Conservation (phyloP, 2,113 vertebrate genomes). For the Gymnorhina tibicen region DNA sequence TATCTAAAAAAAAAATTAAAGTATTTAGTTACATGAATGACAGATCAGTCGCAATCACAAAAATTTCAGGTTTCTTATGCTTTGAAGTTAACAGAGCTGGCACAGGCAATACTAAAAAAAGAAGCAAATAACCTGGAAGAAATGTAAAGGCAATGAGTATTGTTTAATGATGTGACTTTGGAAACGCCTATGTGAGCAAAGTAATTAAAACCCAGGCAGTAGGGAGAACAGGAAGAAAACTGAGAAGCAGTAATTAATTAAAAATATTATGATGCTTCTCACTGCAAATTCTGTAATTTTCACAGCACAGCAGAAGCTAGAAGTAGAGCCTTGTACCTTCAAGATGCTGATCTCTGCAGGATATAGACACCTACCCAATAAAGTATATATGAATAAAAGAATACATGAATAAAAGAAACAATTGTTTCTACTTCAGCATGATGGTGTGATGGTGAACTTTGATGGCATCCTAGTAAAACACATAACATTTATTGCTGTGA, state of each 20-base stretch:
- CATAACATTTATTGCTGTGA: slow-evolving; percentile 73
- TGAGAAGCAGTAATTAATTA: not conserved
- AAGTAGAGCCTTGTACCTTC: not conserved
- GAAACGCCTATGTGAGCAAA: not conserved
- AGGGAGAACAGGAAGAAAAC: slow-evolving; percentile 3
- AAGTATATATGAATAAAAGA: not conserved
- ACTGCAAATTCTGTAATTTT: not conserved
- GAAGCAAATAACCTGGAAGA: not conserved
- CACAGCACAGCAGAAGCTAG: not conserved
- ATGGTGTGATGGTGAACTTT: slow-evolving; percentile 71
- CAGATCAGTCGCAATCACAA: not conserved
- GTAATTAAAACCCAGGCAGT: slow-evolving; percentile 27
- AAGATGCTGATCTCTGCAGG: not conserved
- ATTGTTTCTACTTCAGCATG: slow-evolving; percentile 61
- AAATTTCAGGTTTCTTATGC: not conserved
- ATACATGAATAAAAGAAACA: slow-evolving; percentile 52
- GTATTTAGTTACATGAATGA: not conserved
- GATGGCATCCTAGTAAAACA: slow-evolving; percentile 74
- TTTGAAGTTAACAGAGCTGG: not conserved
- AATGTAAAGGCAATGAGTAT: not conserved
- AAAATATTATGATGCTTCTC: not conserved
- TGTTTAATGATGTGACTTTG: not conserved
- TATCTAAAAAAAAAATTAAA: not conserved
- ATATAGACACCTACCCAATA: not conserved
- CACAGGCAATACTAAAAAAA: not conserved